phyloP scores from a whole-genome alignment of 2,888 invertebrate genomes.

The Andrena fulva region DNA sequence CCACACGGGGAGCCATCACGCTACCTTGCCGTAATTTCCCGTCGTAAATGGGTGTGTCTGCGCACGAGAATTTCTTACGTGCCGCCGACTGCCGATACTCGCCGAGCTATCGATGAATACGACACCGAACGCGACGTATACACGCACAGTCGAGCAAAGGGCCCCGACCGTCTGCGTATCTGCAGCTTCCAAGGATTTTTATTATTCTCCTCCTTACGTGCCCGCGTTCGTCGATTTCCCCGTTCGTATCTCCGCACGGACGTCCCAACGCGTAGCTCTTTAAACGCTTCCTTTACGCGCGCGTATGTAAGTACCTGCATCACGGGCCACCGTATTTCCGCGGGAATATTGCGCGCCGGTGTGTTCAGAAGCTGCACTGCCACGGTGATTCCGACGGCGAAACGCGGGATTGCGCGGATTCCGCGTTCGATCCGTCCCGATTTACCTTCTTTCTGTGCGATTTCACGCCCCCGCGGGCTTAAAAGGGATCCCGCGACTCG shows the following conservation, averaged over 20 bases:
- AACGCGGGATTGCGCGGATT: too few species aligned
- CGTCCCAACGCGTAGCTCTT: not conserved
- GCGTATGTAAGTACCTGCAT: not conserved
- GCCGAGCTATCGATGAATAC: slow-evolving; percentile 45
- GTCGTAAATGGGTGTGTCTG: slow-evolving; percentile 62
- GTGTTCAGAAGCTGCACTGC: not conserved
- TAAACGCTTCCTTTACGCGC: slow-evolving; percentile 1
- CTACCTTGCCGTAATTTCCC: slow-evolving; percentile 62
- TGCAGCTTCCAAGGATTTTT: slow-evolving; percentile 28
- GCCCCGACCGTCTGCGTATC: not conserved
- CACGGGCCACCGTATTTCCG: not conserved
- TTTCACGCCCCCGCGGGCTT: too few species aligned
- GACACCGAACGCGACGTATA: slow-evolving; percentile 51
- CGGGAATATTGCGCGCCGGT: slow-evolving; percentile 14
- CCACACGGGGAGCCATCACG: slow-evolving; percentile 58
- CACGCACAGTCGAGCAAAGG: not conserved
- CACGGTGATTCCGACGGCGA: not conserved
- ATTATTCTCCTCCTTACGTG: slow-evolving; percentile 19
- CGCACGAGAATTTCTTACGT: slow-evolving; percentile 61
- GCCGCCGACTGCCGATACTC: slow-evolving; percentile 61
- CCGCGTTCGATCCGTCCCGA: too few species aligned
- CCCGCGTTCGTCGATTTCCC: slow-evolving; percentile 19
- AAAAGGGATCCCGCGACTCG: too few species aligned
- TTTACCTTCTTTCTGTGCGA: too few species aligned
- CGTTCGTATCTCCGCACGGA: not conserved